Evolutionary conservation across 2,888 invertebrate genomes (phyloP).

Genomic region (Helobdella robusta): DNA sequence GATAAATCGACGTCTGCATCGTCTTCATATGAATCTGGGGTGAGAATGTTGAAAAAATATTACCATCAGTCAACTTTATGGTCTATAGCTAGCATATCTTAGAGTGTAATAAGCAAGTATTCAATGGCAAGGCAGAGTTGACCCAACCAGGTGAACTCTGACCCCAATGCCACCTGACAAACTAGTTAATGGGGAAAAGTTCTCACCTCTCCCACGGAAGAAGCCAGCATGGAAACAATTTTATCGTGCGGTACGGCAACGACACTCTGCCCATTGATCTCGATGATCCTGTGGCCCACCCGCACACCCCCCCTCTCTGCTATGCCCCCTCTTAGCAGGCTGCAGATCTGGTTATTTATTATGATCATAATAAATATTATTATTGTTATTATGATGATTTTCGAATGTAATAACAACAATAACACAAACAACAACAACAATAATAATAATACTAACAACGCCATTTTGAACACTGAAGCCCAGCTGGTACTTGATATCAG

Average conservation of each 20-base stretch:
- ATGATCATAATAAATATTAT: neutral
- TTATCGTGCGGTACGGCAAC: conserved; percentile 99
- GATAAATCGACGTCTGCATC: conserved; percentile 99
- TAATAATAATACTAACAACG: conserved; percentile 61
- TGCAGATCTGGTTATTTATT: conserved; percentile 69
- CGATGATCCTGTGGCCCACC: conserved; percentile 97
- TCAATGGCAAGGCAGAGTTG: too few species aligned
- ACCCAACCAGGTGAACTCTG: too few species aligned
- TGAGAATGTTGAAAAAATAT: too few species aligned
- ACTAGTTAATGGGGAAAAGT: too few species aligned
- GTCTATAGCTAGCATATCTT: too few species aligned
- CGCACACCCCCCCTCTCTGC: conserved; percentile 97
- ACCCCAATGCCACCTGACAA: too few species aligned
- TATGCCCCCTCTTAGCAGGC: conserved; percentile 90
- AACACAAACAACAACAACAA: neutral
- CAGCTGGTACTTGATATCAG: conserved; percentile 97
- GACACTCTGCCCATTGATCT: conserved; percentile 98
- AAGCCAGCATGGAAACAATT: conserved; percentile 95
- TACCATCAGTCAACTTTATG: too few species aligned
- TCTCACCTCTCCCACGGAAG: conserved; percentile 92
- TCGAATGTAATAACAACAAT: neutral
- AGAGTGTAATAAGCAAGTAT: too few species aligned
- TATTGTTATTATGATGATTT: neutral
- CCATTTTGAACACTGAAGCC: conserved; percentile 99
- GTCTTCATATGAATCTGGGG: conserved; percentile 99